Conservation (phyloP, 2,113 vertebrate genomes). For the Notechis scutatus region DNA sequence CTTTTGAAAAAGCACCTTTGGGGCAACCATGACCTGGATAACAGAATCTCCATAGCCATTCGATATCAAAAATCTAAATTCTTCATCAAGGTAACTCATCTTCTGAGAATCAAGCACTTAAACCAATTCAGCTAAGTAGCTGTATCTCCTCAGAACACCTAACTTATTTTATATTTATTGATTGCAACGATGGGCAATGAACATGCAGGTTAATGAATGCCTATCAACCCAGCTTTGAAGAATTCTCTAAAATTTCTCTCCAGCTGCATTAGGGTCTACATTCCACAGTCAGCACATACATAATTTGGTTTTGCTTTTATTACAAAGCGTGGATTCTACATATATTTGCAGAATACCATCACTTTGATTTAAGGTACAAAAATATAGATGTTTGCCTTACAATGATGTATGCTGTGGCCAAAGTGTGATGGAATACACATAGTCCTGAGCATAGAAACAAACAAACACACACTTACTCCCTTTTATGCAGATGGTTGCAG, state of each 20-base stretch:
- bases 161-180: not conserved
- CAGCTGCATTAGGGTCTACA: not conserved
- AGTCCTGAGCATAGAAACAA: not conserved
- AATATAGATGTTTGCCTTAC: not conserved
- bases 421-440: not conserved
- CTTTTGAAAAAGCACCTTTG: not conserved
- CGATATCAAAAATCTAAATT: not conserved
- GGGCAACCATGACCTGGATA: not conserved
- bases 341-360: not conserved
- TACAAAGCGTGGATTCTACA: not conserved
- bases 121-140: not conserved
- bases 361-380: not conserved
- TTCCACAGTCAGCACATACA: not conserved
- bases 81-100: not conserved
- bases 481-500: not conserved
- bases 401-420: not conserved
- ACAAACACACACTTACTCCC: not conserved
- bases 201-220: not conserved
- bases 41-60: not conserved
- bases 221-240: not conserved
- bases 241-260: not conserved
- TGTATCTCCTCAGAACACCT: not conserved
- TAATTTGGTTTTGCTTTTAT: not conserved
- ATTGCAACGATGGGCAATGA: not conserved
- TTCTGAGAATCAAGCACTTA: not conserved